These are phyloP conservation scores for Porites divaricata DNA, from an alignment of 92 coral and sea anemone species.

Conservation along the genomic window DNA sequence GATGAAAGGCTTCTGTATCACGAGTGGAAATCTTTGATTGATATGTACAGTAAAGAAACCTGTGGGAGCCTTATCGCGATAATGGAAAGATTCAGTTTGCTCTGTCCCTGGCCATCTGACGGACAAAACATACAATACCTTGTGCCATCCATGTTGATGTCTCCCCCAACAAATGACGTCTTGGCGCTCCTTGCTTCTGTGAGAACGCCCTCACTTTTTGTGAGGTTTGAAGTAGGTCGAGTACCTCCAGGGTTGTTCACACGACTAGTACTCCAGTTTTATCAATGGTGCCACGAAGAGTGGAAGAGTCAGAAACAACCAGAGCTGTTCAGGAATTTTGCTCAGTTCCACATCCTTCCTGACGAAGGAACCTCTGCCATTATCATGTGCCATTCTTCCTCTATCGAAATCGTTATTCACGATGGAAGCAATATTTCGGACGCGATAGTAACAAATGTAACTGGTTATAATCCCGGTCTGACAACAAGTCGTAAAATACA, in stretches of 20 bases:
- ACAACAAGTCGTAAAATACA: neutral
- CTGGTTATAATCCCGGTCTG: neutral
- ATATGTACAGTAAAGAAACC: slow-evolving; percentile 5
- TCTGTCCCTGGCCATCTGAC: slow-evolving; percentile 25
- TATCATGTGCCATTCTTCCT: slow-evolving; percentile 13
- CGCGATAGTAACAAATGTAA: no score
- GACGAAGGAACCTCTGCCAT: neutral
- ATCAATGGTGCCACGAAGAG: slow-evolving; percentile 32
- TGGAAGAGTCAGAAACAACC: slow-evolving; percentile 33
- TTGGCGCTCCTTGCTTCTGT: neutral
- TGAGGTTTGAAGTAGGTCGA: slow-evolving; percentile 34
- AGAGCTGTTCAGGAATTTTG: slow-evolving; percentile 33
- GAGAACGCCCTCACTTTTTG: slow-evolving; percentile 34
- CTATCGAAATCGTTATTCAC: neutral
- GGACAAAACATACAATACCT: slow-evolving; percentile 17
- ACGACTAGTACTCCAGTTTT: slow-evolving; percentile 25
- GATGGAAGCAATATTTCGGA: neutral
- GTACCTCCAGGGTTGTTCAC: slow-evolving; percentile 60
- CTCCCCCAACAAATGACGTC: slow-evolving; percentile 15
- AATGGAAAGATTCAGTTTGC: slow-evolving; percentile 50
- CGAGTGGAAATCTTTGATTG: slow-evolving; percentile 23
- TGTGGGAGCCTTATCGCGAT: slow-evolving; percentile 22
- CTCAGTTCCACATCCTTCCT: slow-evolving; percentile 19
- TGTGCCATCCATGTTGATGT: slow-evolving; percentile 57
- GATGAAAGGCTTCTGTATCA: slow-evolving; percentile 28